Conservation (phyloP, 1,140 invertebrate genomes). For the Drosophila cardini region DNA sequence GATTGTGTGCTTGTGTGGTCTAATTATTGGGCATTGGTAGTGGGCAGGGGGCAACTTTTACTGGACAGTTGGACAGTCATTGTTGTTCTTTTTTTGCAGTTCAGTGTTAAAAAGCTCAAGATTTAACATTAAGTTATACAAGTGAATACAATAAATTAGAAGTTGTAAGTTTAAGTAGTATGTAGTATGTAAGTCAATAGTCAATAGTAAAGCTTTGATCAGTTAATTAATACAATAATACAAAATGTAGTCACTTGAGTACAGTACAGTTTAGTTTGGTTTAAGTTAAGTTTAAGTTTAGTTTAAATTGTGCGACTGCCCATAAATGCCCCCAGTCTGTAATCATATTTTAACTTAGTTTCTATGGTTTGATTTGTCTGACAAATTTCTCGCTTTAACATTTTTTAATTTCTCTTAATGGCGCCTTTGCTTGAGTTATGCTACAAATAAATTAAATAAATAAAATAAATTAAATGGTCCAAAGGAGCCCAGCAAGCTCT, state of each 20-base stretch:
- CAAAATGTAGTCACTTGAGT: conserved; percentile 59
- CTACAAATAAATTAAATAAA: conserved; percentile 83
- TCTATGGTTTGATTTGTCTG: conserved; percentile 43
- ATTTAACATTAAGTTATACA: conserved; percentile 15
- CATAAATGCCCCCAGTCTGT: conserved; percentile 22
- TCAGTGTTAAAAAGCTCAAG: conserved; percentile 17
- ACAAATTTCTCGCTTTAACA: conserved; percentile 27
- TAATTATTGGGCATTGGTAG: conserved; percentile 11
- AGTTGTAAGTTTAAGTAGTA: conserved; percentile 48
- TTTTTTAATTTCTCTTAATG: conserved; percentile 43
- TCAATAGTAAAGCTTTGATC: conserved; percentile 71
- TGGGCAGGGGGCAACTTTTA: conserved; percentile 30
- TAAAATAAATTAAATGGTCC: conserved; percentile 71
- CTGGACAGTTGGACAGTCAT: conserved; percentile 27
- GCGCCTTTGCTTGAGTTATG: conserved; percentile 70
- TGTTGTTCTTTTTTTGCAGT: conserved; percentile 31
- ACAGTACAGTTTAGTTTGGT: conserved; percentile 38
- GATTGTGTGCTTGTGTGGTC: conserved; percentile 4
- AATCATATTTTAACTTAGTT: conserved; percentile 47
- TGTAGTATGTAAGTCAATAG: conserved; percentile 46
- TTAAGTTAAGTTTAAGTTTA: conserved; percentile 42
- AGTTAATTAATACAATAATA: conserved; percentile 64
- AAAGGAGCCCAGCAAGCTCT: background rate
- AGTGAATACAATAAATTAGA: conserved; percentile 20
- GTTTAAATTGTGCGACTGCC: conserved; percentile 36